Conservation (phyloP, 2,797 vertebrate genomes). For the Odontamblyopus lacepedii region DNA sequence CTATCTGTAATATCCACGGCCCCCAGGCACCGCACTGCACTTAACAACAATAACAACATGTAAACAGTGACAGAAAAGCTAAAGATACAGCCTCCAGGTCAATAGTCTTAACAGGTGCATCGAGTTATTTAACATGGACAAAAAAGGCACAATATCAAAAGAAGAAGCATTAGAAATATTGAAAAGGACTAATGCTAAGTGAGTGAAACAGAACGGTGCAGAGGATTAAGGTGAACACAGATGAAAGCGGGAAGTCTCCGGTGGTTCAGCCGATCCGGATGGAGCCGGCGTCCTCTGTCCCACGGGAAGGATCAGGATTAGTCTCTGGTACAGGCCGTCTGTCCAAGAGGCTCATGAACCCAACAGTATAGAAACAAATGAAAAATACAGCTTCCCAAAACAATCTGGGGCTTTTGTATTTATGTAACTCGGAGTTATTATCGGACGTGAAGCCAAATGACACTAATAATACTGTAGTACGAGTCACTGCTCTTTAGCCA, state of each 20-base stretch:
- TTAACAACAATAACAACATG: no score
- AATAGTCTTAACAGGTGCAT: no score
- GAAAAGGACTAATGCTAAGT: not conserved
- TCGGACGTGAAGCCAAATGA: no score
- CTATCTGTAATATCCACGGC: no score
- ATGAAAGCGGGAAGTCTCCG: not conserved
- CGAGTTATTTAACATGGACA: not conserved
- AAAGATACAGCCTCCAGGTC: no score
- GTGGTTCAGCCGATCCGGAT: not conserved
- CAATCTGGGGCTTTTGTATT: not conserved
- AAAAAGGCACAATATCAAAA: not conserved
- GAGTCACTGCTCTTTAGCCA: no score
- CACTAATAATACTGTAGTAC: no score
- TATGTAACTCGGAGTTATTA: not conserved
- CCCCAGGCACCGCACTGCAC: no score
- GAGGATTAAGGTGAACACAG: not conserved
- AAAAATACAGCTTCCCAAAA: not conserved
- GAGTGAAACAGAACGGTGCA: not conserved
- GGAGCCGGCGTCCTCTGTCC: not conserved
- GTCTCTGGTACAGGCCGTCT: conserved; percentile 11
- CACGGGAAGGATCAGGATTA: conserved; percentile 22
- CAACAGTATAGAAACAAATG: conserved; percentile 2
- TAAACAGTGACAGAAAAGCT: no score
- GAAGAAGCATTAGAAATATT: not conserved
- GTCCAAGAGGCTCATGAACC: conserved; percentile 13